Percentiles rank a stretch among this genome's conserved stretches.
phyloP scores from a whole-genome alignment of 2,888 invertebrate species.

The Volucella bombylans region DNA sequence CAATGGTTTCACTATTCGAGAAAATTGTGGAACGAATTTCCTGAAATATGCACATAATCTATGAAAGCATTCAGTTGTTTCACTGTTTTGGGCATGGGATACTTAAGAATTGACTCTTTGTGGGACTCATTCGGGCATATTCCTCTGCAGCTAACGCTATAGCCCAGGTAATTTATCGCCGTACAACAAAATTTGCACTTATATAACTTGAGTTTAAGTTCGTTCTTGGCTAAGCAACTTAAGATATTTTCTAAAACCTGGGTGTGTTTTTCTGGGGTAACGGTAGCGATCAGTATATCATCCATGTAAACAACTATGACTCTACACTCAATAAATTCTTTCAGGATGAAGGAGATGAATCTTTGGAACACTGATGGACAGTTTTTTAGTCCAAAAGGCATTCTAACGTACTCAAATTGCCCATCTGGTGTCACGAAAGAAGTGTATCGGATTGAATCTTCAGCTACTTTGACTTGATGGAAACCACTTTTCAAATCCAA shows the following conservation, averaged over 20 bases:
- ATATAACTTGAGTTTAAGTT: neutral
- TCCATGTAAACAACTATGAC: constrained; percentile 48
- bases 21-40: neutral
- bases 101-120: constrained; percentile 27
- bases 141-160: constrained; percentile 28
- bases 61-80: too few species aligned
- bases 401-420: constrained; percentile 65
- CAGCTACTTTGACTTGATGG: constrained; percentile 69
- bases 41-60: too few species aligned
- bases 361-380: constrained; percentile 60
- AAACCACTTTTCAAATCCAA: constrained; percentile 74
- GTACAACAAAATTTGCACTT: constrained; percentile 19
- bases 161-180: constrained; percentile 36
- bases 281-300: constrained; percentile 43
- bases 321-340: constrained; percentile 13
- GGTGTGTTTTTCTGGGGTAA: constrained; percentile 20
- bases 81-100: constrained; percentile 33
- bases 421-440: constrained; percentile 41
- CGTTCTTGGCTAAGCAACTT: constrained; percentile 5
- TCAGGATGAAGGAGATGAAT: constrained; percentile 40
- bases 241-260: constrained; percentile 32
- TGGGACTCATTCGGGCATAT: too few species aligned
- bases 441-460: constrained; percentile 70
- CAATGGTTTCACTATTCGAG: constrained; percentile 75
- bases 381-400: constrained; percentile 66